Evolutionary conservation across 23 tunicate genomes (phyloP), one percentile per base, ranked within the genome.

Genomic region (Halocynthia roretzi): DNA sequence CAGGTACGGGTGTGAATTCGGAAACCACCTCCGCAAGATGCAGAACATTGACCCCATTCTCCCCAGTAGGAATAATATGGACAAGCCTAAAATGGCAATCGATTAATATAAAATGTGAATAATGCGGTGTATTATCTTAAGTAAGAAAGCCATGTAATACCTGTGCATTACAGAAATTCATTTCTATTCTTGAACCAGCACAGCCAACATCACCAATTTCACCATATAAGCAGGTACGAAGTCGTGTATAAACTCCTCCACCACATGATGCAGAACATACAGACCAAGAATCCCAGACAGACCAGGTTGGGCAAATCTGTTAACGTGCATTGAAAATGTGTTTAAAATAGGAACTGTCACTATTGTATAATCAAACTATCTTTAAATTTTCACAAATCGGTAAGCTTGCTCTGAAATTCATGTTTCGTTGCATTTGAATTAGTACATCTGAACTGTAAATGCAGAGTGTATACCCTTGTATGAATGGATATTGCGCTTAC

Each of bases 291-390:
- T 54, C 60, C 78, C 78, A 74, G 23, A 54, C 18, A n/a, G 87
- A 53, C 85, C 90, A 85, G 17, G 55, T 55, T 53, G 97, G 90
- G 62, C 97, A 91, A 18, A 87, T 50, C 97, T 91, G 61, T 8
- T 22, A 74, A 70, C 5, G 12, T 54, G 51, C 77, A 71, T 52
- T 63, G 23, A 20, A 61, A 81, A 77, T 58, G 15, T 58, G 15
- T 14, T 58, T 58, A 15, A 58, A 15, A 58, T 31, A 31, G 44
- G 44, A 31, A 31, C 4, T 31, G 44, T 31, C 44, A 4, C 44
- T 0, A 31, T 31, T 31, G 44, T 0, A 0, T 31, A 31, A 0
- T 31, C 44, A 31, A 31, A 0, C 44, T 31, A 31, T 31, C 44
- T 31, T 0, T 31, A 31, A 31, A 31, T 31, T 31, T 31, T 31